phyloP scores from a whole-genome alignment of 1,140 invertebrate species.

The Paraescarpia echinospica region DNA sequence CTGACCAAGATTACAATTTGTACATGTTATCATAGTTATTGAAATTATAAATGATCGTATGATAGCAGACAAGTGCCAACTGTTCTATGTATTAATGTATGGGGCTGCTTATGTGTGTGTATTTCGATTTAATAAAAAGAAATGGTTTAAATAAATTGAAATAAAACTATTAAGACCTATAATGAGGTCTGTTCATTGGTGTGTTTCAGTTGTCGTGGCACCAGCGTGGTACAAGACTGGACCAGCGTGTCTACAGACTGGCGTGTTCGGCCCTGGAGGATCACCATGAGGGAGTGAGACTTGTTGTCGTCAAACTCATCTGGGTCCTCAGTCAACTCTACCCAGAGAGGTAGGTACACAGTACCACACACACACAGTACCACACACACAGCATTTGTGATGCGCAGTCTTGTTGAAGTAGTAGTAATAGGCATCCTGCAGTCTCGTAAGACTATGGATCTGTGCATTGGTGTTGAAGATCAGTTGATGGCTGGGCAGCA shows the following conservation, averaged over 20 bases:
- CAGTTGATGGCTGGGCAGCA: too few species aligned
- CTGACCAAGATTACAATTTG: not conserved
- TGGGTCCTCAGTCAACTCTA: constrained; percentile 83
- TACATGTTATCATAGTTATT: not conserved
- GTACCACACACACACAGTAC: too few species aligned
- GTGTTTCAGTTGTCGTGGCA: constrained; percentile 67
- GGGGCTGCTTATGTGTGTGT: too few species aligned
- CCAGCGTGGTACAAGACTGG: constrained; percentile 76
- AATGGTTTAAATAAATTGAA: too few species aligned
- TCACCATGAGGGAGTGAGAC: constrained; percentile 91
- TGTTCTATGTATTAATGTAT: too few species aligned
- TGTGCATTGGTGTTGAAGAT: too few species aligned
- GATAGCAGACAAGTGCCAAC: not conserved
- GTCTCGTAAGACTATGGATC: too few species aligned
- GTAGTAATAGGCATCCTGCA: too few species aligned
- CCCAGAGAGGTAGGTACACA: constrained; percentile 77
- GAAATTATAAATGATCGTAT: not conserved
- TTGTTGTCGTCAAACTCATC: constrained; percentile 81
- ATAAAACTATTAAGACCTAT: not conserved
- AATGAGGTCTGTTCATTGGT: constrained; percentile 1
- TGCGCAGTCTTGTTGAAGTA: too few species aligned
- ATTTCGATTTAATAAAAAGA: too few species aligned
- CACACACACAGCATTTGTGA: too few species aligned
- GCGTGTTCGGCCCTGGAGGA: constrained; percentile 82
- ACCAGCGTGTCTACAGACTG: constrained; percentile 76